phyloP scores from a whole-genome alignment of 2,888 invertebrate genomes.

The Oligia fasciuncula region DNA sequence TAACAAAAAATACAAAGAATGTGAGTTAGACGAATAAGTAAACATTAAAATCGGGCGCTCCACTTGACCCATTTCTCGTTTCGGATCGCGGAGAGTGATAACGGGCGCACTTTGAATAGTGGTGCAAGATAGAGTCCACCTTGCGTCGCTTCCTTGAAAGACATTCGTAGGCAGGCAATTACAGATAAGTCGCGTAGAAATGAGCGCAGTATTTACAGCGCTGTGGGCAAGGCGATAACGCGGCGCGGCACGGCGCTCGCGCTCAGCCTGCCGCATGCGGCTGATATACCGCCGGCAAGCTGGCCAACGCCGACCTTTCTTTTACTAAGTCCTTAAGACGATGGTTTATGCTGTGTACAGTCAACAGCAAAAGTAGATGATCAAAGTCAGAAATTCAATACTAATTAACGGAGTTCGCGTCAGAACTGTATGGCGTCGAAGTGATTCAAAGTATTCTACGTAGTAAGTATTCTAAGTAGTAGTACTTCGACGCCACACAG shows the following conservation, averaged over 20 bases:
- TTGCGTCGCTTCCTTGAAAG: constrained; percentile 87
- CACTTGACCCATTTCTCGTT: constrained; percentile 84
- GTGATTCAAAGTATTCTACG: too few species aligned
- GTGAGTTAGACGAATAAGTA: constrained; percentile 73
- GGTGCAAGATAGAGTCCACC: constrained; percentile 86
- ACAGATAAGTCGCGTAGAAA: constrained; percentile 88
- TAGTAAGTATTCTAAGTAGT: too few species aligned
- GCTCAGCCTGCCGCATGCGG: constrained; percentile 12
- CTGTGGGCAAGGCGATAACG: constrained; percentile 81
- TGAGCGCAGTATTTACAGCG: constrained; percentile 87
- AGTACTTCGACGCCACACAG: too few species aligned
- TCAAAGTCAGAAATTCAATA: too few species aligned
- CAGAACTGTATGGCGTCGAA: too few species aligned
- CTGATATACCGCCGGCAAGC: constrained; percentile 25
- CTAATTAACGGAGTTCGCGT: too few species aligned
- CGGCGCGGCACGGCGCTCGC: constrained; percentile 55
- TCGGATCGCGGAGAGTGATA: constrained; percentile 80
- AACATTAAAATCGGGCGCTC: constrained; percentile 75
- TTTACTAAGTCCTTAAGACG: constrained; percentile 54
- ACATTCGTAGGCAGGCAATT: constrained; percentile 89
- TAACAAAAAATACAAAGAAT: constrained; percentile 52
- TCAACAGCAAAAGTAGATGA: too few species aligned
- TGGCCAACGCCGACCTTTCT: constrained; percentile 53
- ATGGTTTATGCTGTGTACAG: constrained; percentile 15
- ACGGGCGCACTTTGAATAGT: constrained; percentile 81